Base-by-base conservation (phyloP, 2,888 invertebrate species). In the Drosophila aldrichi region DNA sequence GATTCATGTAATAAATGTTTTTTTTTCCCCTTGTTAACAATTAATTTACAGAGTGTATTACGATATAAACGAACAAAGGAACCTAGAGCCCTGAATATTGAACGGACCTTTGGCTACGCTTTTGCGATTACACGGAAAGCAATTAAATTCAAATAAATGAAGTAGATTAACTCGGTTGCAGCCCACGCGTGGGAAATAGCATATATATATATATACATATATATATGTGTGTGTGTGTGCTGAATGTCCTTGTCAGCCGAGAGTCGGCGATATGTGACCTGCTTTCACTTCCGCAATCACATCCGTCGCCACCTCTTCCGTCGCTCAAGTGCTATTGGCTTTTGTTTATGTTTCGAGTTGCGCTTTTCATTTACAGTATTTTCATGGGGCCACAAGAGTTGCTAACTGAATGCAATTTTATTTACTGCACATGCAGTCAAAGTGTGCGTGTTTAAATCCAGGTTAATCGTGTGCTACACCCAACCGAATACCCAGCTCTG, bases 71-170 rank as follows among this genome's bases (percentile, higher is more conserved):
- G 38, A 38, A 16, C 14, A 38, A 16, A n/a, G n/a, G 40, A 40
- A 9, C 18, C 18, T 10, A n/a, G 14, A 49, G 38, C 20, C 41
- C 51, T 34, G 49, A 3, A 43, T 3, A 16, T 22, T 36, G 18
- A 49, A 36, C 70, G 71, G 59, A 67, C 57, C 60, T 67, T 44
- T 46, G 59, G 63, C 46, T 58, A 46, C n/a, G 57, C 36, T 7
- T 7, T 16, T 7, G 16, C 16, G 63, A 32, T 36, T 57, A 38
- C 64, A 55, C 76, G 79, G 81, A 78, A 86, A 81, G 83, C 85
- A 86, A 88, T 88, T 86, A 88, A 86, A 88, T 88, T 86, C 77
- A 88, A 83, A 86, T 86, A 86, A 86, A 86, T 75, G 73, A 87
- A 81, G 84, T 84, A 83, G 89, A 86, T 86, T 86, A 86, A 86